Evolutionary conservation across 2,797 vertebrate species (phyloP), one percentile per base, ranked within the genome.

Genomic region (Hoplostethus mediterraneus): DNA sequence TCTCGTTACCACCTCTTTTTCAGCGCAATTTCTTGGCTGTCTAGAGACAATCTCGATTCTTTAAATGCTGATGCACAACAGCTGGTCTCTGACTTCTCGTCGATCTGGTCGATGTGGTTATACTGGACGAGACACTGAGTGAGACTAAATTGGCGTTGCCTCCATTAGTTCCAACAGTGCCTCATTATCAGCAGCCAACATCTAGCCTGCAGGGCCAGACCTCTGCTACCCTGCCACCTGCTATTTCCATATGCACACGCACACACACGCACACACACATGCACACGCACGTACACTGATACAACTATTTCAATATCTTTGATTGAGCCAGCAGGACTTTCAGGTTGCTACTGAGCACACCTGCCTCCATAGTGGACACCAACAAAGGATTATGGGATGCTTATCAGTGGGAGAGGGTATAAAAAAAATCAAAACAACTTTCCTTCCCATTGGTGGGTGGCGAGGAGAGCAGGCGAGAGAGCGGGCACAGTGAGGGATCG

Each of bases 101-200:
- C 81, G 72, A 78, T 87, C 77, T 80, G 73, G 67, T 85, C 58
- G 38, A 68, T 85, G 73, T 73, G 52, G 55, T 67, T 62, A 86
- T 77, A 83, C 71, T 73, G 72, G 62, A 59, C 66, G 30, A 28
- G 62, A 67, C 58, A 36, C 87, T 73, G 85, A 89, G 87, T 72
- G 80, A 68, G 79, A 86, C 84, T 53, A 80, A 89, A 91, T 88
- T 89, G 86, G 77, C 82, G 89, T 85, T 81, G 69, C 68, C 71
- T 82, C 86, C 75, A 86, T 92, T 89, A 87, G 75, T 66, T 80
- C 71, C 81, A 84, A 76, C 82, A 61, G 71, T 1, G 64, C 36
- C 80, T 89, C 75, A 82, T 91, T 91, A 89, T 91, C 79, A 66
- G 81, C 75, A 75, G 84, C 80, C 74, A 77, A 71, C 85, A 86